A percentile compares a stretch with the other conserved stretches of the same genome.
phyloP scores from a whole-genome alignment of 1,140 invertebrate species.

The Penaeus vannamei region DNA sequence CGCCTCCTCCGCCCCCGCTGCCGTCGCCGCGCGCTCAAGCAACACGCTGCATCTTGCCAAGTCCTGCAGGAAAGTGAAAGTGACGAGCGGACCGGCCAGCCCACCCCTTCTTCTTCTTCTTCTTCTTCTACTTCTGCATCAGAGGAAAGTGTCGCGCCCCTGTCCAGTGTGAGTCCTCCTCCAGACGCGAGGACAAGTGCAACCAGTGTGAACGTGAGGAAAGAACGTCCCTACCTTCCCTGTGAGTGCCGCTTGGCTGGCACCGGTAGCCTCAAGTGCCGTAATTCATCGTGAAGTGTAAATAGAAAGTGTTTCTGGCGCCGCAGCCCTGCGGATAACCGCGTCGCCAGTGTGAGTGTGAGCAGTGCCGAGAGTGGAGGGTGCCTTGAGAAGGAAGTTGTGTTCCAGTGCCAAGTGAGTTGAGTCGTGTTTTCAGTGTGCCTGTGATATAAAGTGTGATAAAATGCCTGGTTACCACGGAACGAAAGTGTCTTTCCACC shows the following conservation, averaged over 20 bases:
- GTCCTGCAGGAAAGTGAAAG: conserved; percentile 55
- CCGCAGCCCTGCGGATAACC: conserved; percentile 17
- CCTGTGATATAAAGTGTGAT: too few relatives aligned
- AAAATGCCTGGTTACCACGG: conserved; percentile 65
- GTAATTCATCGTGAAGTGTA: conserved; percentile 18
- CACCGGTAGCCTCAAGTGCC: too few relatives aligned
- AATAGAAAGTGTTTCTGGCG: conserved; percentile 54
- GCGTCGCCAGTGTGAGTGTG: conserved; percentile 48
- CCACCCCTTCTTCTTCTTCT: conserved; percentile 6
- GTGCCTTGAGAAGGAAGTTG: not conserved
- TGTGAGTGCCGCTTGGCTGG: too few relatives aligned
- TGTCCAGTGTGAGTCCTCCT: conserved; percentile 31
- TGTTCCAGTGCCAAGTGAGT: too few relatives aligned
- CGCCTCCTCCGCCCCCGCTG: not conserved
- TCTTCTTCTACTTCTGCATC: conserved; percentile 1
- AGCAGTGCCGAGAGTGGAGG: conserved; percentile 47
- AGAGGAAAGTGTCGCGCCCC: conserved; percentile 16
- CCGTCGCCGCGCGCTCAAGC: not conserved
- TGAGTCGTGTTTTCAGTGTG: too few relatives aligned
- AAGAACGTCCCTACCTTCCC: too few relatives aligned
- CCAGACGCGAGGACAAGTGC: conserved; percentile 21
- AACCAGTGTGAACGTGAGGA: too few relatives aligned
- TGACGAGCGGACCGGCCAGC: conserved; percentile 38
- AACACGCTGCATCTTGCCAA: not conserved
- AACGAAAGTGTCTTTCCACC: conserved; percentile 49